Evolutionary conservation across 2,113 vertebrate genomes (phyloP), one percentile per base, ranked within the genome.

Genomic region (Triplophysa tibetana): DNA sequence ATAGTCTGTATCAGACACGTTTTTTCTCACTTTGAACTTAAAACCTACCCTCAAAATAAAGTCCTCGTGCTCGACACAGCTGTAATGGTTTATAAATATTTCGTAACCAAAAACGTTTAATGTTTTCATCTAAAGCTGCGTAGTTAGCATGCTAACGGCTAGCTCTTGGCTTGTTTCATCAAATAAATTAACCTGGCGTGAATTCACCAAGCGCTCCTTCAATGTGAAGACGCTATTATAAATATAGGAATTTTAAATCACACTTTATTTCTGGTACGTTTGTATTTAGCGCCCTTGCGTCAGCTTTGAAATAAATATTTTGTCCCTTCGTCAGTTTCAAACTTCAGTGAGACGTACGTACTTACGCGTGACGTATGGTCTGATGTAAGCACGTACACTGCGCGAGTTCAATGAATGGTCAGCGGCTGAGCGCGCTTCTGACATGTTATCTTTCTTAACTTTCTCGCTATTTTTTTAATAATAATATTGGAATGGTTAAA

Each of bases 221-320:
- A 67, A 41, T 78, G 50, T 87, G 85, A 74, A 87, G 84, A 86
- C 83, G 81, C 79, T 85, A 90, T 80, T 81, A 84, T 77, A 75
- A 82, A 79, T 41, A 60, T 60, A 64, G 82, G 70, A 88, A 81
- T 88, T 86, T 90, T 89, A 52, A 77, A 65, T 33, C 66, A 90
- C 89, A 93, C 91, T 90, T 91, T 91, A 90, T 90, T 90, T 79
- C 85, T 81, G 78, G 64, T 83, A 90, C 89, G 83, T 93, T 93
- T 91, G 90, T 90, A 93, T 92, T 93, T 91, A 91, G 90, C 91
- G 91, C 88, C 88, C 85, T 89, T 91, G 82, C 89, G 88, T 90
- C 88, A 88, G 79, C 88, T 89, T 88, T 89, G 90, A 91, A 90
- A 90, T 90, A 90, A 86, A 90, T 86, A 90, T 88, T 90, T 88